Conservation (phyloP, 2,888 invertebrate genomes). For the Lasioglossum pauxillum region DNA sequence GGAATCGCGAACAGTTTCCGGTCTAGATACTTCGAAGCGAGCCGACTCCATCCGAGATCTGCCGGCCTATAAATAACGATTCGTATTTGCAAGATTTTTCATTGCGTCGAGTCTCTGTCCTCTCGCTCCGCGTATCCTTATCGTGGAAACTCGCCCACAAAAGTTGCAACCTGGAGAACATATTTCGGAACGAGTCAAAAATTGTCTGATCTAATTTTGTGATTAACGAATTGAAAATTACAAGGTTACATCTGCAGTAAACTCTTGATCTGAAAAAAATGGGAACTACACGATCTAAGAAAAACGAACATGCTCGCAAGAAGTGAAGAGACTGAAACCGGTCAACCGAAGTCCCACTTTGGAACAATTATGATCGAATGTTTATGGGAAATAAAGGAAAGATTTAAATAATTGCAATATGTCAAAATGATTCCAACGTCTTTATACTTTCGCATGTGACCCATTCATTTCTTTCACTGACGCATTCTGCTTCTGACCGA, state of each 20-base stretch:
- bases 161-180: no score
- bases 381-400: no score
- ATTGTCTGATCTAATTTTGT: no score
- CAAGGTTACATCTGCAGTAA: no score
- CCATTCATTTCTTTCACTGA: background rate
- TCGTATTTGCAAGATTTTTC: slow-evolving; percentile 6
- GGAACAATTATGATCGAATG: no score
- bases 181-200: no score
- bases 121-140: background rate
- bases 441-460: background rate
- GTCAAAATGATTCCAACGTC: background rate
- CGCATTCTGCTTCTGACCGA: background rate
- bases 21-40: slow-evolving; percentile 48
- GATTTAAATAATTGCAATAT: background rate
- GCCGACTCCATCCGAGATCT: slow-evolving; percentile 21
- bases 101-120: background rate
- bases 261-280: no score
- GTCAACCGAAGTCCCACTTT: no score
- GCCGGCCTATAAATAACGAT: slow-evolving; percentile 23
- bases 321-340: no score
- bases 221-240: no score
- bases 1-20: slow-evolving; percentile 42
- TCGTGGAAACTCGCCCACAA: background rate
- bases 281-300: no score
- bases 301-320: no score